Evolutionary conservation across 2,797 vertebrate genomes (phyloP), one percentile per base, ranked within the genome.

Genomic region (Lepilemur ruficaudatus): DNA sequence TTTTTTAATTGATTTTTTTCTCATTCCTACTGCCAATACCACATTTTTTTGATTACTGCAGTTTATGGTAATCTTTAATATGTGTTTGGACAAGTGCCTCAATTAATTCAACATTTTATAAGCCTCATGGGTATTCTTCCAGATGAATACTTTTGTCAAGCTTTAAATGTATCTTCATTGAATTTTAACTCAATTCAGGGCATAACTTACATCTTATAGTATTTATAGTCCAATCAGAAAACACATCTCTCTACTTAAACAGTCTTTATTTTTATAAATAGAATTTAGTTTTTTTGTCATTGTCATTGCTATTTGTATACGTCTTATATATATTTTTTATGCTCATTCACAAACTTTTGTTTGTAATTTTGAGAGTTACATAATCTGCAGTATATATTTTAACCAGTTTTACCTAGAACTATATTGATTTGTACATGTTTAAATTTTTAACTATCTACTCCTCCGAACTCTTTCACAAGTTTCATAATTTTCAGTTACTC

Each of bases 171-270:
- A 41, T 76, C 41, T 73, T 96, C 4, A 13, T 18, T 85, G 85
- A 85, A 59, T 78, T 94, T 93, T 94, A 87, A 87, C 52, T 94
- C 41, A 95, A 89, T 61, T 90, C 50, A 79, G 72, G 67, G 90
- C 38, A 89, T 91, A 89, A 38, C 10, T 61, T 90, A 57, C 12
- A 86, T 73, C 17, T 65, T 50, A 22, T 46, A 80, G 43, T 38
- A 83, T 76, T 78, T 63, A 59, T 67, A 70, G 46, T 85, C 14
- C 10, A 38, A 50, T 59, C n/a, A 93, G 12, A 30, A 90, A 93
- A 72, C 17, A 41, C 20, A 2, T 55, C 22, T 86, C 30, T 95
- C 43, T 50, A 69, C 69, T 93, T 86, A 84, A 96, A 13, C 12
- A 55, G 32, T 43, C 17, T 65, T 92, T 72, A 50, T 76, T 92